A percentile compares a stretch with the other conserved stretches of the same genome.
Evolutionary conservation across 2,888 invertebrate species (phyloP).

Genomic region (Campopleginae sp.): DNA sequence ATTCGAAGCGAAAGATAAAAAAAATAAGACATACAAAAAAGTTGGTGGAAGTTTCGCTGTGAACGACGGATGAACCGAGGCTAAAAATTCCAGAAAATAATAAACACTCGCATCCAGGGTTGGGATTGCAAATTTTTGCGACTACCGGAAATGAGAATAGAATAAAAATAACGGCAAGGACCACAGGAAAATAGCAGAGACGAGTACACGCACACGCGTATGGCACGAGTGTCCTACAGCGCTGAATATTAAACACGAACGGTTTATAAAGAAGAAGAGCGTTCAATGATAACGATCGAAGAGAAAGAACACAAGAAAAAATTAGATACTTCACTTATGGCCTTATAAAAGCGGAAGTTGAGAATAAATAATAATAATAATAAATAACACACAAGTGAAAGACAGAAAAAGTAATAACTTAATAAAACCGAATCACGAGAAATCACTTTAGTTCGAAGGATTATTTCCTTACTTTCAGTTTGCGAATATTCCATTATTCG

Average conservation of each 20-base stretch:
- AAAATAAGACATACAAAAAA: neutral
- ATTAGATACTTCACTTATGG: constrained; percentile 81
- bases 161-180: neutral
- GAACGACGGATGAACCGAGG: constrained; percentile 61
- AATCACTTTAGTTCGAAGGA: constrained; percentile 61
- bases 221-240: constrained; percentile 65
- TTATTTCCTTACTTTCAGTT: constrained; percentile 71
- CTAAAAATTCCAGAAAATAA: constrained; percentile 3
- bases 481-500: constrained; percentile 68
- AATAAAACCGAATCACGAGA: constrained; percentile 60
- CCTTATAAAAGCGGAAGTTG: constrained; percentile 77
- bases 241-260: constrained; percentile 61
- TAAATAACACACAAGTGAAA: constrained; percentile 53
- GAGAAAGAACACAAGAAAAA: constrained; percentile 49
- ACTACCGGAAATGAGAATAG: neutral
- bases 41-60: constrained; percentile 17
- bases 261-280: constrained; percentile 23
- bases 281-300: neutral
- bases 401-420: constrained; percentile 29
- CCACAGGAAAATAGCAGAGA: neutral
- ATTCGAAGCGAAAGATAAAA: neutral
- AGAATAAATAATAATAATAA: constrained; percentile 65
- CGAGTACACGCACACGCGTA: constrained; percentile 68
- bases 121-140: constrained; percentile 1
- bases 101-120: neutral